Percentiles rank a stretch among this genome's conserved stretches.
phyloP scores from a whole-genome alignment of 2,888 invertebrate species.

The Microplitis manilae region DNA sequence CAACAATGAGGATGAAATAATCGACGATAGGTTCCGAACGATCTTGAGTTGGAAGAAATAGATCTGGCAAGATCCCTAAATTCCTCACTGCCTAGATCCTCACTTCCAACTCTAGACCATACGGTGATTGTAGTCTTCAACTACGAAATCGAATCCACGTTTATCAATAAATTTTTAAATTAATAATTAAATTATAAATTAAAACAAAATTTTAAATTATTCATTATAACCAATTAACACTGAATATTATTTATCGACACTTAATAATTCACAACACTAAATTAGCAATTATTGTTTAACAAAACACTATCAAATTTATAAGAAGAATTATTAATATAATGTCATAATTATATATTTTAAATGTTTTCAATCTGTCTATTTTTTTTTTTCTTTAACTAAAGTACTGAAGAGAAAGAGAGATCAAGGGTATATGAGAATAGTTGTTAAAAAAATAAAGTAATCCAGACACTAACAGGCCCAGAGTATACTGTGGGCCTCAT shows the following conservation, averaged over 20 bases:
- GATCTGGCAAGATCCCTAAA: constrained; percentile 77
- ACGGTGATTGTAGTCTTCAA: constrained; percentile 44
- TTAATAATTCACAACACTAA: not conserved
- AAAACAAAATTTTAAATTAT: not conserved
- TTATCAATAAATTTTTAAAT: not conserved
- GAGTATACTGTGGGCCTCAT: constrained; percentile 58
- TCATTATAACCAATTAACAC: not conserved
- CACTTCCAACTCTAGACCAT: constrained; percentile 77
- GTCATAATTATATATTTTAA: constrained; percentile 4
- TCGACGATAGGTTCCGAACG: constrained; percentile 50
- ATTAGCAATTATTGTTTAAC: not conserved
- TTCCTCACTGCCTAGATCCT: constrained; percentile 76
- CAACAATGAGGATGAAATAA: constrained; percentile 27
- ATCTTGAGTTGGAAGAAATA: constrained; percentile 83
- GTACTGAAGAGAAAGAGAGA: constrained; percentile 3
- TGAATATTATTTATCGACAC: not conserved
- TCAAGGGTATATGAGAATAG: constrained; percentile 6
- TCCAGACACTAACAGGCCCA: constrained; percentile 65
- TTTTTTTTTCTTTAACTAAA: constrained; percentile 31
- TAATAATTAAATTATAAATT: not conserved
- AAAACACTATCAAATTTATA: not conserved
- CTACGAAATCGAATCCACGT: constrained; percentile 13
- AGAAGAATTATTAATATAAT: not conserved
- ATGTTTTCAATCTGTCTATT: constrained; percentile 23
- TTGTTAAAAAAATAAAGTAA: constrained; percentile 43